These are phyloP conservation scores for rabbit (Oryctolagus cuniculus) DNA, from an alignment of 2,113 vertebrate genomes.

Conservation along the genomic window DNA sequence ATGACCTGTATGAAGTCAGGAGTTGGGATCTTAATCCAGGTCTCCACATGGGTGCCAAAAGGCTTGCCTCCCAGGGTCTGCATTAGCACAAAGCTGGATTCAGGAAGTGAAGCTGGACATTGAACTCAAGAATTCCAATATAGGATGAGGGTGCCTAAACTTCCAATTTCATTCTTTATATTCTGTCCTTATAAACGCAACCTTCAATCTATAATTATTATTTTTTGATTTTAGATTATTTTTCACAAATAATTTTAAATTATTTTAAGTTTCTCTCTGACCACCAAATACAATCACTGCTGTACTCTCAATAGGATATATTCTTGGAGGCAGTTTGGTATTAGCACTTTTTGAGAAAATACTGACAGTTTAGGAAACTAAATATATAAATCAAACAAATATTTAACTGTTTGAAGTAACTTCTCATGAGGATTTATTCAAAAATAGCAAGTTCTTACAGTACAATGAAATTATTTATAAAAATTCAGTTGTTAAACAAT, in stretches of 20 bases:
- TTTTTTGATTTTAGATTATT: slow-evolving; percentile 22
- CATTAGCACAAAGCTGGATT: no score
- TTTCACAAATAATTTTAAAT: background rate
- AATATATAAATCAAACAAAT: background rate
- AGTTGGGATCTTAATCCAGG: no score
- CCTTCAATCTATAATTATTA: background rate
- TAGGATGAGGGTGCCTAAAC: no score
- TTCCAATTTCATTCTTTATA: background rate
- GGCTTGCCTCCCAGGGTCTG: no score
- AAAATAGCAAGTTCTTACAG: background rate
- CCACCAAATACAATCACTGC: background rate
- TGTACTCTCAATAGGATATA: background rate
- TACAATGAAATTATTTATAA: background rate
- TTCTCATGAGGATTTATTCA: background rate
- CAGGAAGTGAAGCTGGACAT: no score
- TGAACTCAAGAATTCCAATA: no score
- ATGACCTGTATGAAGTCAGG: no score
- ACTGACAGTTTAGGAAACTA: background rate
- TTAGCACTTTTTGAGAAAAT: background rate
- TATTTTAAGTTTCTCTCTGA: slow-evolving; percentile 11
- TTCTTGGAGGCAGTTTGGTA: background rate
- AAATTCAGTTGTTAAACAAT: background rate
- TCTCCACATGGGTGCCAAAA: no score
- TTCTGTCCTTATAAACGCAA: background rate
- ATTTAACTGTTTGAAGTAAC: slow-evolving; percentile 7